phyloP scores from a whole-genome alignment of 2,113 vertebrate genomes.

The Aptenodytes patagonicus region DNA sequence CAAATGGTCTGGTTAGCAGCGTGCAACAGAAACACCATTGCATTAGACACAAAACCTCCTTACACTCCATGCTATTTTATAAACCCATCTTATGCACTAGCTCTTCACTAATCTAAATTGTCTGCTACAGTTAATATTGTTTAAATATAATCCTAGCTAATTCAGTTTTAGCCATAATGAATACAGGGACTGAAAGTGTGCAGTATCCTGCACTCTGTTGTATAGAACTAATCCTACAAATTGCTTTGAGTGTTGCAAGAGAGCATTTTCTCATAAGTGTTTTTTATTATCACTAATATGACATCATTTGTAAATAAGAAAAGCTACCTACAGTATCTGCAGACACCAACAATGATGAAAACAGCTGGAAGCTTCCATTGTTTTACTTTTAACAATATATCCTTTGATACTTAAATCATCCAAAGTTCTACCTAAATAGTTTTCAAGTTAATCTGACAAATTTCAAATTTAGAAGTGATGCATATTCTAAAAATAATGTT shows the following conservation, averaged over 20 bases:
- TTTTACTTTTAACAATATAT: background rate
- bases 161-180: slow-evolving; percentile 4
- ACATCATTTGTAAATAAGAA: background rate
- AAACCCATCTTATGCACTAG: background rate
- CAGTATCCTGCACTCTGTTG: background rate
- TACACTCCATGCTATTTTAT: background rate
- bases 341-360: background rate
- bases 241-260: slow-evolving; percentile 14
- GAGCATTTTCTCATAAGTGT: background rate
- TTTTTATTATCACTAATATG: background rate
- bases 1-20: background rate
- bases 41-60: background rate
- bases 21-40: background rate
- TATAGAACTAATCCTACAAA: background rate
- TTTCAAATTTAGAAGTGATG: background rate
- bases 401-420: background rate
- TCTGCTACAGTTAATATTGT: background rate
- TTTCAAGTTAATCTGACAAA: background rate
- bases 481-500: background rate
- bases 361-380: background rate
- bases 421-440: background rate
- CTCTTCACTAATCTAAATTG: background rate
- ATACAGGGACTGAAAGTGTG: background rate
- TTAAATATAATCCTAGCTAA: background rate
- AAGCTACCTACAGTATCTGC: background rate